Evolutionary conservation across 2,888 invertebrate genomes (phyloP).

Genomic region (Glyphotaelius pellucidus): DNA sequence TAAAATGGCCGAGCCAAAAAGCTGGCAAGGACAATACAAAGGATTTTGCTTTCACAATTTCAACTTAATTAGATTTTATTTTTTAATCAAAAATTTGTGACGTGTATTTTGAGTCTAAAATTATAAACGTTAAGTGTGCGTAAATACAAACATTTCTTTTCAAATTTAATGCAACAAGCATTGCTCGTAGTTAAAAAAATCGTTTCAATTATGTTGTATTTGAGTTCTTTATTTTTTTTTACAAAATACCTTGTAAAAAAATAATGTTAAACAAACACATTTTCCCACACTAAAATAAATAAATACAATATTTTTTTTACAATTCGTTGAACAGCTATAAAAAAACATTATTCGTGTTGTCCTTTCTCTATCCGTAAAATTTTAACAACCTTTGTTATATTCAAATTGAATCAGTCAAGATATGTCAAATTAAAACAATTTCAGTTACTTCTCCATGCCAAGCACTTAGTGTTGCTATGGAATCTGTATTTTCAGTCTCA

Average conservation of each 20-base stretch:
- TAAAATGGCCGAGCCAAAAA: background rate
- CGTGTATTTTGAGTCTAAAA: background rate
- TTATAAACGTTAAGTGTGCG: background rate
- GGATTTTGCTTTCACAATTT: background rate
- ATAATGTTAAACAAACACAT: background rate
- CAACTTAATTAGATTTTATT: background rate
- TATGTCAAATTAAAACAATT: background rate
- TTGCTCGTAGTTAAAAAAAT: background rate
- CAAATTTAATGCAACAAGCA: background rate
- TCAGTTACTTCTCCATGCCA: background rate
- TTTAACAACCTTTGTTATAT: background rate
- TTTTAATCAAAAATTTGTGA: background rate
- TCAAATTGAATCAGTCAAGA: background rate
- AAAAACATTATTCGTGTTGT: background rate
- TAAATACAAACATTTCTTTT: background rate
- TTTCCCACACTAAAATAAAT: background rate
- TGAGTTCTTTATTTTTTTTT: background rate
- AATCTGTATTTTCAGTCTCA: background rate
- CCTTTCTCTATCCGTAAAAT: background rate
- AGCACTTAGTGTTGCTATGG: slow-evolving; percentile 2
- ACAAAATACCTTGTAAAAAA: background rate
- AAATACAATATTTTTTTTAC: background rate
- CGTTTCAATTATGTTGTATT: background rate
- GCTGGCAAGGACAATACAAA: background rate
- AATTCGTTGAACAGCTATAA: background rate